Evolutionary conservation across 30 jellyfish, hydroid and myxozoan species (phyloP).

Genomic region (Nemopilema nomurai): DNA sequence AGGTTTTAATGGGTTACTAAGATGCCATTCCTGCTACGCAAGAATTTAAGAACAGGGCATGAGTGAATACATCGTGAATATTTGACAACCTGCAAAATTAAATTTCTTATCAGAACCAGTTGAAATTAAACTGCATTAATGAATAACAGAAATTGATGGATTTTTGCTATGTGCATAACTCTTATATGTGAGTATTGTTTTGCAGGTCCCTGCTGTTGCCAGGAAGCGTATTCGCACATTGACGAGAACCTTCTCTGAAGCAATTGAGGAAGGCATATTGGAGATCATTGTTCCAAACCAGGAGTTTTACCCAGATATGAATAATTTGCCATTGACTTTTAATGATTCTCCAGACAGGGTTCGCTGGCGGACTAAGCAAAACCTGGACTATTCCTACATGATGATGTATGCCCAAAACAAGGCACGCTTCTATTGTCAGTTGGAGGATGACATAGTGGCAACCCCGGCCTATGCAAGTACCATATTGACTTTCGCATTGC

Average conservation of each 20-base stretch:
- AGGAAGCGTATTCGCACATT: constrained; percentile 31
- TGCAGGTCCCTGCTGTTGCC: constrained; percentile 19
- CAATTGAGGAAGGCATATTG: constrained; percentile 73
- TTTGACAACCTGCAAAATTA: too few species aligned
- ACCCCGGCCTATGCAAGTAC: constrained; percentile 96
- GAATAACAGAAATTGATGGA: too few species aligned
- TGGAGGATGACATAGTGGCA: constrained; percentile 97
- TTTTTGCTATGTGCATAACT: not conserved
- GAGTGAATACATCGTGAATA: too few species aligned
- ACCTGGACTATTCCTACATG: constrained; percentile 84
- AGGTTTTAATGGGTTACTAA: too few species aligned
- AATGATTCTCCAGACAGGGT: constrained; percentile 96
- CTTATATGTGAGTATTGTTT: not conserved
- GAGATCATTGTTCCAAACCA: constrained; percentile 87
- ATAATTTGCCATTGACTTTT: constrained; percentile 87
- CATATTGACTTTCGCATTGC: constrained; percentile 88
- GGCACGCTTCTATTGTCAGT: constrained; percentile 88
- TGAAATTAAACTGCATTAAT: too few species aligned
- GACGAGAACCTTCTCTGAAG: constrained; percentile 46
- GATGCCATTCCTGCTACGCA: too few species aligned
- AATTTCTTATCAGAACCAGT: too few species aligned
- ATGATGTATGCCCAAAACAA: constrained; percentile 96
- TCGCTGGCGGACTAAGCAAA: constrained; percentile 97
- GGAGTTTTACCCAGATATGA: constrained; percentile 81
- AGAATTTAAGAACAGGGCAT: too few species aligned